A percentile compares a stretch with the other conserved stretches of the same genome.
These are phyloP conservation scores for Aphelocoma coerulescens DNA, from an alignment of 2,113 vertebrate genomes.

Conservation along the genomic window DNA sequence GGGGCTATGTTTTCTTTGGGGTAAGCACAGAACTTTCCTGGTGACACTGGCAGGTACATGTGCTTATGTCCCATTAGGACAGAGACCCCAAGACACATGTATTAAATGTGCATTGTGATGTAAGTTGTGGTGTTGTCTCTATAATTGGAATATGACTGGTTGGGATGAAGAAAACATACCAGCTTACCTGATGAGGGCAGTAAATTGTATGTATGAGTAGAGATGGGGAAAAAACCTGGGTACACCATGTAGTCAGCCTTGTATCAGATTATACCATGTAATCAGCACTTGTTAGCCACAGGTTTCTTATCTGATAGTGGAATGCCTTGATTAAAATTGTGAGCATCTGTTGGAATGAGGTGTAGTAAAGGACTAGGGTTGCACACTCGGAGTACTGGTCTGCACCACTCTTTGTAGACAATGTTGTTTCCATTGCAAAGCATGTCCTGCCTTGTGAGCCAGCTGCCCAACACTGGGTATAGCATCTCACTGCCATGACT, in stretches of 20 bases:
- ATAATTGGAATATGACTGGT: neutral
- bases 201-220: neutral
- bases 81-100: neutral
- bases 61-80: neutral
- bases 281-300: neutral
- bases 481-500: rapidly evolving
- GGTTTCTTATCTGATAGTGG: neutral
- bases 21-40: neutral
- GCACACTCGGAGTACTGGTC: neutral
- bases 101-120: neutral
- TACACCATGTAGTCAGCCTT: neutral
- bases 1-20: neutral
- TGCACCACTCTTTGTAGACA: neutral
- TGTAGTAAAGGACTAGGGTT: neutral
- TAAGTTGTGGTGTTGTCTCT: neutral
- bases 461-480: neutral
- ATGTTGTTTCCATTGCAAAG: neutral
- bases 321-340: neutral
- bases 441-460: neutral
- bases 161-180: neutral
- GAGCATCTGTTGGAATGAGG: neutral
- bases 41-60: neutral
- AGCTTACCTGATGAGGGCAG: neutral
- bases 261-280: neutral
- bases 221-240: neutral